Evolutionary conservation across 2,888 invertebrate species (phyloP).

Genomic region (Volucella inflata): DNA sequence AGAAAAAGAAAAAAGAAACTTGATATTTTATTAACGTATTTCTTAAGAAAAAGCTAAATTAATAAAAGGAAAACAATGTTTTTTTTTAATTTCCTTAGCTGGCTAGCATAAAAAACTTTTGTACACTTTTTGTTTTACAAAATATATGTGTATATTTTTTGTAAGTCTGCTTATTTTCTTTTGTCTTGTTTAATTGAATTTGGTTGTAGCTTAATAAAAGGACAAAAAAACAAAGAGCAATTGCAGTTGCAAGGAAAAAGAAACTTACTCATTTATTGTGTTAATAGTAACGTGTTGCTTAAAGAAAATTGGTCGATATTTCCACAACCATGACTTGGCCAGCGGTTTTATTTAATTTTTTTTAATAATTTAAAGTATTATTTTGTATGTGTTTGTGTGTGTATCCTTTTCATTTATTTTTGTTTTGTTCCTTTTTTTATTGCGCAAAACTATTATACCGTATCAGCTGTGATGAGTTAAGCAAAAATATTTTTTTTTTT

Average conservation of each 20-base stretch:
- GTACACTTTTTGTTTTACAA: constrained; percentile 60
- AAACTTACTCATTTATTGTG: constrained; percentile 64
- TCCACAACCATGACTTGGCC: constrained; percentile 74
- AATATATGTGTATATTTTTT: constrained; percentile 47
- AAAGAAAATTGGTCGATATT: constrained; percentile 74
- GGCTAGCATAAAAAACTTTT: constrained; percentile 52
- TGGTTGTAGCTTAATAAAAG: constrained; percentile 41
- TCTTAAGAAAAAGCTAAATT: constrained; percentile 23
- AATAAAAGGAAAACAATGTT: constrained; percentile 3
- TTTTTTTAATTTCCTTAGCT: constrained; percentile 31
- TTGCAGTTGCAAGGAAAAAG: constrained; percentile 53
- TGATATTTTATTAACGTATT: not conserved
- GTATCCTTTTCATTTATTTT: constrained; percentile 18
- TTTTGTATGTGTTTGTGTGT: not conserved
- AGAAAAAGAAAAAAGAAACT: constrained; percentile 14
- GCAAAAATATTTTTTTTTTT: constrained; percentile 16
- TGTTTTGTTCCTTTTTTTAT: constrained; percentile 36
- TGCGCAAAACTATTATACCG: constrained; percentile 34
- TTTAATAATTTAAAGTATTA: constrained; percentile 21
- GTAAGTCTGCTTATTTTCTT: constrained; percentile 35
- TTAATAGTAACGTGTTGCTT: constrained; percentile 72
- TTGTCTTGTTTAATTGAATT: constrained; percentile 15
- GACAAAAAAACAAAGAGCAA: constrained; percentile 31
- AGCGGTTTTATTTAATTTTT: constrained; percentile 40
- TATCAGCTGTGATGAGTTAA: constrained; percentile 38